Evolutionary conservation across 2,888 invertebrate genomes (phyloP).

Genomic region (Nomada fabriciana): DNA sequence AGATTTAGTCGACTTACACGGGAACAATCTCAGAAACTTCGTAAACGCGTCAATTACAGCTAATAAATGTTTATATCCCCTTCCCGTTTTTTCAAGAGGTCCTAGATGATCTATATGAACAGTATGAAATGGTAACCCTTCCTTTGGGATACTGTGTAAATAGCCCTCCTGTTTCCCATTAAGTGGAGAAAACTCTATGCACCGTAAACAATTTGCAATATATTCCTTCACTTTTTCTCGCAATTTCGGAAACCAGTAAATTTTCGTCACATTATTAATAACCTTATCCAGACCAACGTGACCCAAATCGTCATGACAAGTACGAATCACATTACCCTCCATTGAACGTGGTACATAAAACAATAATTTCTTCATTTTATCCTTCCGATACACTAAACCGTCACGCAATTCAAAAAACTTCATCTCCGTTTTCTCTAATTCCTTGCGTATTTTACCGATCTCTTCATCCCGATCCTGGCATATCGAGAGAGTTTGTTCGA

Average conservation of each 20-base stretch:
- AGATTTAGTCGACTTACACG: slow-evolving; percentile 12
- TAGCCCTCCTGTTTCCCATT: not conserved
- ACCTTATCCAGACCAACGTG: slow-evolving; percentile 17
- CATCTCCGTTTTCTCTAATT: not conserved
- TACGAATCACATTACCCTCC: slow-evolving; percentile 22
- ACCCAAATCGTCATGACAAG: slow-evolving; percentile 20
- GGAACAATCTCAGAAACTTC: slow-evolving; percentile 15
- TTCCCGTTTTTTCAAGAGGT: slow-evolving; percentile 14
- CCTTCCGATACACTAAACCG: slow-evolving; percentile 2
- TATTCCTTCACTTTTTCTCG: slow-evolving; percentile 1
- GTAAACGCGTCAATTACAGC: slow-evolving; percentile 30
- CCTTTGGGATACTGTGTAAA: not conserved
- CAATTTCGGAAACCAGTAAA: slow-evolving; percentile 26
- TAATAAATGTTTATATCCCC: slow-evolving; percentile 1
- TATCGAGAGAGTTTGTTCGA: not conserved
- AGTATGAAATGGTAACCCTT: not conserved
- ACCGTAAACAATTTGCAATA: slow-evolving; percentile 8
- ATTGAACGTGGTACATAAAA: slow-evolving; percentile 28
- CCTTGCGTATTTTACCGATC: not conserved
- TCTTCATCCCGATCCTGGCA: not conserved
- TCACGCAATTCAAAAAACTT: slow-evolving; percentile 14
- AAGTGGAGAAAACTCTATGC: slow-evolving; percentile 15
- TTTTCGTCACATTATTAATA: not conserved
- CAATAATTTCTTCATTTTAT: slow-evolving; percentile 6
- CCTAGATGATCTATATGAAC: not conserved